Conservation (phyloP, 2,797 vertebrate genomes). For the Cuniculus paca region DNA sequence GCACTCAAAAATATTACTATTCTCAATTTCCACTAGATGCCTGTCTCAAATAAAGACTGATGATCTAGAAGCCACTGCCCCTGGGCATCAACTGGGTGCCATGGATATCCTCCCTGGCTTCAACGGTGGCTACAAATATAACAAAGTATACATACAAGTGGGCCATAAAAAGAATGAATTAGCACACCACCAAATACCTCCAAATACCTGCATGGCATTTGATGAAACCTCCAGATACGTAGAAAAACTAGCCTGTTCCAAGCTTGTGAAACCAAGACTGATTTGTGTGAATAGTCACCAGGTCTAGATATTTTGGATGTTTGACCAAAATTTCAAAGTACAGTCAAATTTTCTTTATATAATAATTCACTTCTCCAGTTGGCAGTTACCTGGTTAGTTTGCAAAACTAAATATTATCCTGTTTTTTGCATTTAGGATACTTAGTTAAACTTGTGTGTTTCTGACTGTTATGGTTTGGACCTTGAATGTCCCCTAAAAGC, state of each 20-base stretch:
- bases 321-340: conserved; percentile 56
- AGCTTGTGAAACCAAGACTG: conserved; percentile 19
- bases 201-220: not conserved
- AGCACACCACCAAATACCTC: conserved; percentile 18
- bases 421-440: conserved; percentile 41
- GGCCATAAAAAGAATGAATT: conserved; percentile 3
- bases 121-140: conserved; percentile 29
- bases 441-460: conserved; percentile 70
- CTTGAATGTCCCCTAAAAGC: not conserved
- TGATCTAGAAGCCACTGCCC: not conserved
- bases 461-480: not conserved
- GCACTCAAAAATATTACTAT: conserved; percentile 40
- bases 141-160: not conserved
- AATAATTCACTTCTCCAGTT: conserved; percentile 59
- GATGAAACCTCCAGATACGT: not conserved
- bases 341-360: not conserved
- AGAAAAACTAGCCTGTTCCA: conserved; percentile 28
- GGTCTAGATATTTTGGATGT: not conserved
- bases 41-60: conserved; percentile 28
- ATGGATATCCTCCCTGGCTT: not conserved
- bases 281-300: not conserved
- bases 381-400: conserved; percentile 50
- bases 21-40: conserved; percentile 16
- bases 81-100: conserved; percentile 5
- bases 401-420: conserved; percentile 42